Evolutionary conservation across 1,140 invertebrate genomes (phyloP).

Genomic region (Glomeris maerens): DNA sequence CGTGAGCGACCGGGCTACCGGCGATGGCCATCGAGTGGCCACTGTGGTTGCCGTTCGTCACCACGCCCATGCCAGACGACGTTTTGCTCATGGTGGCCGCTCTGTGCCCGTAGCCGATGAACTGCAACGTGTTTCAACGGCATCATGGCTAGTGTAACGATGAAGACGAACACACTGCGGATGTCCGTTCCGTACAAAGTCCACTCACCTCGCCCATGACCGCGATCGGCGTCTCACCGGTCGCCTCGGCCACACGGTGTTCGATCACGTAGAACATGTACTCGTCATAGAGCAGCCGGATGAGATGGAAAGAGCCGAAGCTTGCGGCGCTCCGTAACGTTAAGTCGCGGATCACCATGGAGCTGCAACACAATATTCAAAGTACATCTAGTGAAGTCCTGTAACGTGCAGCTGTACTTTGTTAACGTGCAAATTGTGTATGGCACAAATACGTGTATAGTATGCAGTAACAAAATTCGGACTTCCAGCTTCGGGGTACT

Average conservation of each 20-base stretch:
- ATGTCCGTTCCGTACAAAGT: neutral
- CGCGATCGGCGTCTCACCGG: conserved; percentile 79
- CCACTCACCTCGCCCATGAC: conserved; percentile 65
- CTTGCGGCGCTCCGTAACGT: conserved; percentile 89
- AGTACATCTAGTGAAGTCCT: neutral
- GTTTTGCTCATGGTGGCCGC: too few relatives aligned
- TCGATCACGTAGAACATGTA: conserved; percentile 99
- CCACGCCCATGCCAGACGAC: too few relatives aligned
- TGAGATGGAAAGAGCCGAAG: conserved; percentile 98
- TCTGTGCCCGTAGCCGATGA: conserved; percentile 1
- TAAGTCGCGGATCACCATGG: conserved; percentile 88
- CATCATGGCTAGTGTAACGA: neutral
- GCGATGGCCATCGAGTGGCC: too few relatives aligned
- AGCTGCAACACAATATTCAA: conserved; percentile 43
- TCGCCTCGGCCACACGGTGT: conserved; percentile 83
- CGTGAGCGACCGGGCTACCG: too few relatives aligned
- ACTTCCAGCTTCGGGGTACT: too few relatives aligned
- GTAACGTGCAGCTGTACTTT: too few relatives aligned
- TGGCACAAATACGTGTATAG: too few relatives aligned
- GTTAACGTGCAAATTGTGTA: too few relatives aligned
- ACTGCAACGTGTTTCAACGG: neutral
- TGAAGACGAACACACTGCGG: neutral
- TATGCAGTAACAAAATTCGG: too few relatives aligned
- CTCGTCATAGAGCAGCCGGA: conserved; percentile 92
- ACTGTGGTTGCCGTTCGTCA: too few relatives aligned